These are phyloP conservation scores for Plumapathes pennacea DNA, from an alignment of 92 coral and sea anemone species.

Conservation along the genomic window DNA sequence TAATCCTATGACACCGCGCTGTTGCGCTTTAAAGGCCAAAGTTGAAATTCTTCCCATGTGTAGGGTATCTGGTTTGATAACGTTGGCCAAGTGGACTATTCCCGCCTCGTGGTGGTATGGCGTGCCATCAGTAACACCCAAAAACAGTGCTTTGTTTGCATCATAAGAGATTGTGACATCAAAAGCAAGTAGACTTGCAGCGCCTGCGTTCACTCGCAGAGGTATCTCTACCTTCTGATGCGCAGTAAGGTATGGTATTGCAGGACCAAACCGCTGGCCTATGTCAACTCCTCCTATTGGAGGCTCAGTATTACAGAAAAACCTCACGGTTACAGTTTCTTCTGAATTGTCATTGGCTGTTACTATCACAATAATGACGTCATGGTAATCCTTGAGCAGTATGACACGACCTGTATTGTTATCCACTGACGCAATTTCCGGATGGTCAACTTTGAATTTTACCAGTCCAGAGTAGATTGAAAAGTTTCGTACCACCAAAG, in stretches of 20 bases:
- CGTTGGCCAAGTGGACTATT: constrained; percentile 40
- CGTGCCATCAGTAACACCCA: constrained; percentile 13
- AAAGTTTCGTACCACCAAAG: constrained; percentile 42
- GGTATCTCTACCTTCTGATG: constrained; percentile 28
- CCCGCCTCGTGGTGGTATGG: constrained; percentile 34
- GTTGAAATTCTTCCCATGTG: constrained; percentile 23
- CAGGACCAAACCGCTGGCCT: constrained; percentile 57
- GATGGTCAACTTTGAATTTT: constrained; percentile 6
- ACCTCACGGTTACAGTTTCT: constrained; percentile 10
- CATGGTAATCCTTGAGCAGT: constrained; percentile 34
- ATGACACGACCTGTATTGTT: constrained; percentile 38
- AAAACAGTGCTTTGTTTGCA: constrained; percentile 14
- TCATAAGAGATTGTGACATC: constrained; percentile 44
- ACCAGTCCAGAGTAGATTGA: constrained; percentile 37
- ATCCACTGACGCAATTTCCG: constrained; percentile 25
- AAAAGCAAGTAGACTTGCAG: constrained; percentile 45
- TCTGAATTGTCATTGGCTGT: constrained; percentile 8
- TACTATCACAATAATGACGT: constrained; percentile 39
- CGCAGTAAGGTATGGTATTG: constrained; percentile 27
- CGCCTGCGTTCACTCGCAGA: constrained; percentile 44
- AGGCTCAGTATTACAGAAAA: constrained; percentile 65
- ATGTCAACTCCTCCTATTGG: constrained; percentile 58
- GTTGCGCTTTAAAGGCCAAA: constrained; percentile 29
- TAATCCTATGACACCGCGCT: constrained; percentile 6
- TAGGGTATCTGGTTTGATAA: constrained; percentile 13